Evolutionary conservation across 1,140 invertebrate species (phyloP), one percentile per base, ranked within the genome.

Genomic region (Meloidogyne hapla): DNA sequence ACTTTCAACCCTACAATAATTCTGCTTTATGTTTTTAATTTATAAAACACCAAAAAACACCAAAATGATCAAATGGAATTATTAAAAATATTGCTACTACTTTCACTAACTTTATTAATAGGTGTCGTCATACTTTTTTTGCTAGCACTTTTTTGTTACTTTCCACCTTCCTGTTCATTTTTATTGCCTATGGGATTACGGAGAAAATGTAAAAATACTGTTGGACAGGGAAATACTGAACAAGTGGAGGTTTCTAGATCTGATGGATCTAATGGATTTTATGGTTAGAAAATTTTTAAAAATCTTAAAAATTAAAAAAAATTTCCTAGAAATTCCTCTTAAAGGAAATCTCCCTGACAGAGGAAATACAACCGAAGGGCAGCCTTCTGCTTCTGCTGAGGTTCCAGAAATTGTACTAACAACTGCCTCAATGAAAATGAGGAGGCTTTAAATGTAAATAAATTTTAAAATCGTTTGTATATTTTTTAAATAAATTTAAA

Each of bases 331-430:
- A 56, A 56, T 56, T 56, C 18, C 48, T 8, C 48, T 56, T 1
- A 56, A 56, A 56, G 48, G n/a, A 72, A 15, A 62, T 72, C 26
- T 62, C 48, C 21, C 56, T 18, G 71, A 64, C 23, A 25, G 71
- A 62, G 28, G 23, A 26, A 73, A 73, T 63, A 23, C 4, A 12
- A 56, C 23, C 13, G 71, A 65, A 38, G 71, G 48, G n/a, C 42
- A 33, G 12, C 13, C 26, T 1, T 18, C 45, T 18, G 45, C 13
- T 15, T 56, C 48, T 15, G 8, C 48, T 56, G 48, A 56, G 18
- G 12, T 56, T 33, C 71, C 71, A n/a, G 38, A 63, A 63, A 73
- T 73, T 73, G 71, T 73, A 33, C 38, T 73, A 15, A 73, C 56
- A 26, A 73, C 48, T 40, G 71, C 71, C 21, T 73, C 71, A 28